Evolutionary conservation across 2,113 vertebrate genomes (phyloP), one percentile per base, ranked within the genome.

Genomic region (Baryphthengus martii): DNA sequence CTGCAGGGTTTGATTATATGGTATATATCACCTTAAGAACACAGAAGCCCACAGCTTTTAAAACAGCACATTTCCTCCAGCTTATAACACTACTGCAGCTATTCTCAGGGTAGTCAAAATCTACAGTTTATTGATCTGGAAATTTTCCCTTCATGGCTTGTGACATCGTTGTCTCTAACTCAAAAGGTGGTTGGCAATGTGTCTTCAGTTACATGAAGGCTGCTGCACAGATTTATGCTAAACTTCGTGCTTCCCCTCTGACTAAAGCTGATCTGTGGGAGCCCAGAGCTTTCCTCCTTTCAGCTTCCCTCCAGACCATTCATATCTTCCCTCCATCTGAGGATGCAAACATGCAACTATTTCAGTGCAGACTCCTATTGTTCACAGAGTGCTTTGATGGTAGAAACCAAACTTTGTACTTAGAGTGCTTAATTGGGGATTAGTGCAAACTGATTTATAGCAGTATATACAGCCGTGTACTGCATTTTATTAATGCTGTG

Each of bases 381-480:
- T 96, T 89, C 87, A 33, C 66, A 76, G n/a, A 79, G 50, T 35
- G 50, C 81, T 96, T 95, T 96, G 89, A 87, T 95, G 89, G 74
- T 9, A 42, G 62, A 59, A 91, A 85, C 40, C 77, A 88, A 91
- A 76, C 47, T 76, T 58, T 39, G 56, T 84, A 37, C 61, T 89
- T 68, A 55, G 40, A 76, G 33, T 26, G 55, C 75, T 88, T 83
- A 45, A 82, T 1, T 53, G 28, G 18, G 42, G 47, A 67, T 55
- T 42, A 53, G 39, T 4, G 2, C 80, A 85, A 84, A 40, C 56
- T 89, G 89, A 61, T 90, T 92, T 92, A 68, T 42, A 79, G 56
- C 23, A 28, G 9, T 26, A 35, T 31, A 31, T 67, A 25, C 31
- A 59, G 58, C 40, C 6, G 1, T n/a, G 53, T 40, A 91, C 49